Conservation (phyloP, 2,113 vertebrate species). For the Carettochelys insculpta region DNA sequence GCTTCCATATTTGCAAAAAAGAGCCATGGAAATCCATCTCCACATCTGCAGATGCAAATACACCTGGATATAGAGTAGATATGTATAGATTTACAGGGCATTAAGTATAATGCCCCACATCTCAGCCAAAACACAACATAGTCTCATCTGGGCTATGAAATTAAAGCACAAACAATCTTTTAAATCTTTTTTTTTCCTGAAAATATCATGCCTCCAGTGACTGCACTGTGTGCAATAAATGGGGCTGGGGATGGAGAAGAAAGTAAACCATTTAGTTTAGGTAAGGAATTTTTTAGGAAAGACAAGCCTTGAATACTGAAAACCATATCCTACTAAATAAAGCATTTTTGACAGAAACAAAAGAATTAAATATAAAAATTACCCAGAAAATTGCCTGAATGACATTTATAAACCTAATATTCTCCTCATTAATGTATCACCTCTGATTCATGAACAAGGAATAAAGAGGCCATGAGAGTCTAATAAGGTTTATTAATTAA, state of each 20-base stretch:
- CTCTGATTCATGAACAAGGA: background rate
- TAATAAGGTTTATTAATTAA: too few species aligned
- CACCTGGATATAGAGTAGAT: too few species aligned
- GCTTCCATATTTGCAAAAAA: too few species aligned
- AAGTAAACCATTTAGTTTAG: background rate
- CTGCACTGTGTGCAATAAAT: background rate
- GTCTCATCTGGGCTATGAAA: background rate
- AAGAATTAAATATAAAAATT: background rate
- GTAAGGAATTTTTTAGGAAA: background rate
- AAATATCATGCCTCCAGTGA: background rate
- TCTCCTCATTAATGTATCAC: fast-evolving
- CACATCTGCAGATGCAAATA: too few species aligned
- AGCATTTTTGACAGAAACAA: background rate
- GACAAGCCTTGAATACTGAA: background rate
- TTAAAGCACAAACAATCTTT: background rate
- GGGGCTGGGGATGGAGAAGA: fast-evolving
- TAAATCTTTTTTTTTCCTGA: background rate
- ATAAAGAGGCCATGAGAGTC: too few species aligned
- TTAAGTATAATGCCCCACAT: too few species aligned
- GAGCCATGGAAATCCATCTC: too few species aligned
- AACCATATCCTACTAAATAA: background rate
- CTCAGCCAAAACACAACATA: background rate
- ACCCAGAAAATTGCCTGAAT: background rate
- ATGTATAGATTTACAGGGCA: too few species aligned
- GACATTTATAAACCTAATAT: background rate